These are phyloP conservation scores for Heliconius aoede DNA, from an alignment of 2,888 invertebrate species.

Conservation along the genomic window DNA sequence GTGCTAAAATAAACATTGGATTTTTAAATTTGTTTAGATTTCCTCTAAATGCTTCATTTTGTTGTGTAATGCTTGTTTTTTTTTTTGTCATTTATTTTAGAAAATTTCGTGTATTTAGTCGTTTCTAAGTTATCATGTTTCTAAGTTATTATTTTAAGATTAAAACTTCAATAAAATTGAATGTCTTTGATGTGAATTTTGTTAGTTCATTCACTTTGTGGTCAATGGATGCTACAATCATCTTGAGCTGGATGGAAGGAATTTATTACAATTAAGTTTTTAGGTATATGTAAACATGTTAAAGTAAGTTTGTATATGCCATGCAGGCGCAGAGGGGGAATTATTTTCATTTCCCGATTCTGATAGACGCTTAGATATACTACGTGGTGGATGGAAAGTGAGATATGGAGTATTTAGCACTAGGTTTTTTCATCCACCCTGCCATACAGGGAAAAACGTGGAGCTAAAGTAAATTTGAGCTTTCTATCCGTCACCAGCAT, in stretches of 20 bases:
- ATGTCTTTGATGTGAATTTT: not conserved
- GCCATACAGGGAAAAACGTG: not conserved
- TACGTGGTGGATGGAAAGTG: not conserved
- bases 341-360: not conserved
- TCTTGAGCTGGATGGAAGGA: too few relatives aligned
- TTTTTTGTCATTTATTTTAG: not conserved
- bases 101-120: too few relatives aligned
- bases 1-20: constrained; percentile 32
- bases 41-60: not conserved
- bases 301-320: not conserved
- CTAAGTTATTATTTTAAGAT: too few relatives aligned
- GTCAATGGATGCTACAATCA: not conserved
- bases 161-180: too few relatives aligned
- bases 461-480: not conserved
- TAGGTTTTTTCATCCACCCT: not conserved
- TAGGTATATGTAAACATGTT: not conserved
- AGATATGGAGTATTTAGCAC: not conserved
- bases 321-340: not conserved
- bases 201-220: not conserved
- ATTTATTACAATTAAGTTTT: not conserved
- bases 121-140: not conserved
- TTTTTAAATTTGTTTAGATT: constrained; percentile 32
- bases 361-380: not conserved
- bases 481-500: not conserved
- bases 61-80: too few relatives aligned